These are phyloP conservation scores for Dreissena polymorpha DNA, from an alignment of 1,140 invertebrate genomes.

Conservation along the genomic window DNA sequence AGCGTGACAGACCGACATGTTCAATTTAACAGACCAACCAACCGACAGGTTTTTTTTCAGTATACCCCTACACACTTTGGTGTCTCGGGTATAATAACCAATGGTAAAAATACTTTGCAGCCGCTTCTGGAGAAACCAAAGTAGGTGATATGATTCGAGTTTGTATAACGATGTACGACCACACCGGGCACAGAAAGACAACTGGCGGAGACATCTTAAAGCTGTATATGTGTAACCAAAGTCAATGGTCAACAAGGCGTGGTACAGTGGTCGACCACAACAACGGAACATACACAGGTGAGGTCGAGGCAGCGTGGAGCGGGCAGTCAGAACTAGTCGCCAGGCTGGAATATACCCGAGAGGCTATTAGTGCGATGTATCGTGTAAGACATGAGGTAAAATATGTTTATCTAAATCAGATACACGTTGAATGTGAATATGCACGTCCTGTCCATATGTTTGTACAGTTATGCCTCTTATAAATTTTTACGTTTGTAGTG, in stretches of 20 bases:
- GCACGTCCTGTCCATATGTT: no score
- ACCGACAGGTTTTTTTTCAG: no score
- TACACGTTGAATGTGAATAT: no score
- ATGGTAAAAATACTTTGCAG: no score
- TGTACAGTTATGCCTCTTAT: no score
- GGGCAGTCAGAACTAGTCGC: background rate
- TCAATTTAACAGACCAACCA: no score
- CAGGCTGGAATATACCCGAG: background rate
- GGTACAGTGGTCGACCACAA: background rate
- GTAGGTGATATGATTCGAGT: slow-evolving; percentile 6
- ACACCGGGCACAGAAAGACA: background rate
- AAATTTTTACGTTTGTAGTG: no score
- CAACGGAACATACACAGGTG: background rate
- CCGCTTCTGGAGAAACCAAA: no score
- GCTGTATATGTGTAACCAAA: background rate
- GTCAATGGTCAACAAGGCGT: background rate
- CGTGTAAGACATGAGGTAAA: background rate
- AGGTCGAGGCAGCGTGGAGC: background rate
- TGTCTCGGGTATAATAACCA: no score
- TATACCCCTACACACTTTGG: no score
- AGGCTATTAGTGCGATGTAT: background rate
- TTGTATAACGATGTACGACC: background rate
- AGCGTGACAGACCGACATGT: no score
- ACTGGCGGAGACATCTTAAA: background rate
- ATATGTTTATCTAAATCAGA: no score